Evolutionary conservation across 2,797 vertebrate genomes (phyloP).

Genomic region (Gambusia yucatana): DNA sequence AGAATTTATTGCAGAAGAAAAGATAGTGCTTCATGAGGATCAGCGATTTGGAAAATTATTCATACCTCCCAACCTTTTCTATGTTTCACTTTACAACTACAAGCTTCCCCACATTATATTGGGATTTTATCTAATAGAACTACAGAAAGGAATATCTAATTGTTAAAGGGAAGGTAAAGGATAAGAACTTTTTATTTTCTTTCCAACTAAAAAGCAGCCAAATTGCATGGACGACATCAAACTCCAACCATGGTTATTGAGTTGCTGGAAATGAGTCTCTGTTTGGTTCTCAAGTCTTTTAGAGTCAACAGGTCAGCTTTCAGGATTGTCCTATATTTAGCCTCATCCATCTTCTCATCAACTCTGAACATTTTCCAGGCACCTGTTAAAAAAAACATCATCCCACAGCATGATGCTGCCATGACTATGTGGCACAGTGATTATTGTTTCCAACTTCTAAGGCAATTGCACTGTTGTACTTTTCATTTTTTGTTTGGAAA

Average conservation of each 20-base stretch:
- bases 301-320: neutral
- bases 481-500: neutral
- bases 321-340: neutral
- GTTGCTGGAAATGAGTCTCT: neutral
- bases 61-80: neutral
- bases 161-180: neutral
- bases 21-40: neutral
- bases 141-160: neutral
- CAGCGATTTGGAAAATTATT: neutral
- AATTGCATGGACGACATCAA: neutral
- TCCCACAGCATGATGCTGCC: neutral
- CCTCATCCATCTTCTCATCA: neutral
- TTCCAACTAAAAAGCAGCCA: neutral
- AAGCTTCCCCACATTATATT: neutral
- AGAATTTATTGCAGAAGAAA: slow-evolving; percentile 8
- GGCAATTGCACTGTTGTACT: neutral
- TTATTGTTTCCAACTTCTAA: neutral
- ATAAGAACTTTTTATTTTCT: neutral
- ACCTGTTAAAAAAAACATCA: neutral
- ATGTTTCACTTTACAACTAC: neutral
- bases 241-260: neutral
- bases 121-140: neutral
- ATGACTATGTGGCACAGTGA: neutral
- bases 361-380: neutral
- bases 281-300: neutral